A percentile compares a stretch with the other conserved stretches of the same genome.
phyloP scores from a whole-genome alignment of 2,113 vertebrate species.

The Sapayoa aenigma region DNA sequence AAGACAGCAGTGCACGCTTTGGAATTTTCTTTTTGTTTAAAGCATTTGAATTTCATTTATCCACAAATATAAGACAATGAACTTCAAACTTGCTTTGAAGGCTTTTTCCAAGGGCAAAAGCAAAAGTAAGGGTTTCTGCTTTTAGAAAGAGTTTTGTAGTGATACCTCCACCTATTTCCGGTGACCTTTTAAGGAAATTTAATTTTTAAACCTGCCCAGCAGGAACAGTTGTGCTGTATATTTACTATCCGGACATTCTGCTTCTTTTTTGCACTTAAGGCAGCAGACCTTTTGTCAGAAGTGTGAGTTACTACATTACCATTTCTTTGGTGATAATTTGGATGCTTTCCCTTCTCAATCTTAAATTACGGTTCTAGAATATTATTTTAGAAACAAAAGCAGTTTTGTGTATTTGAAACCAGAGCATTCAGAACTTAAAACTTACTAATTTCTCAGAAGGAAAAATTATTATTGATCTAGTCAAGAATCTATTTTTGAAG shows the following conservation, averaged over 20 bases:
- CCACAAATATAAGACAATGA: background rate
- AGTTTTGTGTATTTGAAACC: background rate
- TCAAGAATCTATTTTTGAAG: background rate
- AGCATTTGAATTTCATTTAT: background rate
- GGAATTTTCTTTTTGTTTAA: background rate
- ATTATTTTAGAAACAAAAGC: background rate
- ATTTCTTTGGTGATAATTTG: background rate
- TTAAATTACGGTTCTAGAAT: background rate
- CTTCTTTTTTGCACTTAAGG: background rate
- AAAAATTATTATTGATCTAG: background rate
- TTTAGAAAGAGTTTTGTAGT: background rate
- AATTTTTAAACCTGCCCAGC: background rate
- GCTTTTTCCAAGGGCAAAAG: background rate
- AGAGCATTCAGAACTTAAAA: background rate
- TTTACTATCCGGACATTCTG: background rate
- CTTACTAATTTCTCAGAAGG: background rate
- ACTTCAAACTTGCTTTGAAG: background rate
- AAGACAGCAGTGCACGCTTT: background rate
- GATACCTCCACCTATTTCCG: background rate
- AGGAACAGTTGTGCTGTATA: background rate
- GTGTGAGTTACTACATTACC: background rate
- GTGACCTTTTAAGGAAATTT: background rate
- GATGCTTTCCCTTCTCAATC: background rate
- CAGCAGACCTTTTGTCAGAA: background rate
- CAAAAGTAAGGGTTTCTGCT: background rate